Base-by-base conservation (phyloP, 2,113 vertebrate genomes). In the Sturnira hondurensis region DNA sequence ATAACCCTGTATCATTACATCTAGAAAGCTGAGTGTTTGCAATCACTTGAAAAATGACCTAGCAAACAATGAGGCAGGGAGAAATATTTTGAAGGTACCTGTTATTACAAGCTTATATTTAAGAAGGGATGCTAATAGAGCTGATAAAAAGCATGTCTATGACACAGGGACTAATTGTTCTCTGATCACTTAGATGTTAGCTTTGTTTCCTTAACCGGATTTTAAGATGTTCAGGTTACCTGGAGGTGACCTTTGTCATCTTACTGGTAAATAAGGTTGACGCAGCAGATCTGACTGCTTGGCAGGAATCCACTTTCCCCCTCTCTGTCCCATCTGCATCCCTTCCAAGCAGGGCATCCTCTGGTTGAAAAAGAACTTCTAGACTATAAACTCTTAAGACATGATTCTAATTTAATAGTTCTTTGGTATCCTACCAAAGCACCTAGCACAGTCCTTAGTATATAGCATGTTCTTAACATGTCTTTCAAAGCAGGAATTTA, bases 11-110 rank as follows among this genome's bases (percentile, higher is more conserved):
- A 26, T 81, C 15, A 90, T 20, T 58, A 78, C 71, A 68, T 43
- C 89, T 78, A 95, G 67, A 94, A 91, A 94, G 45, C 47, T 58
- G 22, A 91, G 56, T 78, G 36, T 54, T 73, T 78, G 77, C 54
- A 33, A 83, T 93, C 54, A 11, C 31, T 73, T 86, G 92, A 77
- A 94, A 96, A 85, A 43, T 38, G 43, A 70, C 45, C 28, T 47
- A 45, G 36, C 15, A 87, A 80, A 82, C 85, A 28, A 10, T n/a
- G 41, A 91, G 33, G 43, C 54, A 68, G 38, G 58, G 86, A 91
- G 74, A 86, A 90, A 45, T 14, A 47, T 13, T 71, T 7, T 17
- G 47, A 90, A 80, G 86, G 33, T 54, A 71, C 15, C 28, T 83
- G 20, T 67, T 81, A 71, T n/a, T 81, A 63, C 56, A 93, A 74